A percentile compares a stretch with the other conserved stretches of the same genome.
Conservation (phyloP, 1,140 invertebrate species). For the Diachasma alloeum region DNA sequence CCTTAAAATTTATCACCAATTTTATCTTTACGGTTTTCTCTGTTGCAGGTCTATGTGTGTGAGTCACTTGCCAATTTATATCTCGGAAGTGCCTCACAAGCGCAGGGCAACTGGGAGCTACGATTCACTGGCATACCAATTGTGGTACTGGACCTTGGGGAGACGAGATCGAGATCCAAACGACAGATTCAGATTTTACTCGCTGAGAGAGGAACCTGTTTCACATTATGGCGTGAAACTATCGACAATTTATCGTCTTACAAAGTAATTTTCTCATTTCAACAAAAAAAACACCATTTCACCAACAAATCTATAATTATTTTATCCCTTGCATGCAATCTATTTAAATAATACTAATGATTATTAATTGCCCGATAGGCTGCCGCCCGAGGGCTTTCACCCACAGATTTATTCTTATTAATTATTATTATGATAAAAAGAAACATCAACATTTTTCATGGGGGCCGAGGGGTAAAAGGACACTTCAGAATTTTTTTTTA, state of each 20-base stretch:
- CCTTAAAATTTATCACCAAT: background rate
- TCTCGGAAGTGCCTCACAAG: conserved; percentile 68
- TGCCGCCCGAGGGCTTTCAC: too few relatives aligned
- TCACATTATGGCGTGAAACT: conserved; percentile 86
- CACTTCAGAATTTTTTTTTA: too few relatives aligned
- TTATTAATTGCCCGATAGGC: too few relatives aligned
- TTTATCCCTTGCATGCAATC: too few relatives aligned
- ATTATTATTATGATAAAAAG: too few relatives aligned
- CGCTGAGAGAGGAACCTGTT: conserved; percentile 85
- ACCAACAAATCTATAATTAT: too few relatives aligned
- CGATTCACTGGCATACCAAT: conserved; percentile 84
- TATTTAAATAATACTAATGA: too few relatives aligned
- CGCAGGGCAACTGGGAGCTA: conserved; percentile 74
- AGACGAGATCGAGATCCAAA: conserved; percentile 75
- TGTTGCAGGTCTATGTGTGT: conserved; percentile 75
- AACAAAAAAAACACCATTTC: background rate
- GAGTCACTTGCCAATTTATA: conserved; percentile 83
- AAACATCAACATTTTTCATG: too few relatives aligned
- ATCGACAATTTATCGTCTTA: conserved; percentile 78
- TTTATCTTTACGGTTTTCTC: background rate
- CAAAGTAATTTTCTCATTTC: conserved; percentile 52
- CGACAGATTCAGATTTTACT: conserved; percentile 79
- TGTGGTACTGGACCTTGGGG: conserved; percentile 80
- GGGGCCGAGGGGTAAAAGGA: too few relatives aligned
- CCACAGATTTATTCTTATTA: too few relatives aligned